Base-by-base conservation (phyloP, 2,113 vertebrate species). In the Ivindomyrus marchei region DNA sequence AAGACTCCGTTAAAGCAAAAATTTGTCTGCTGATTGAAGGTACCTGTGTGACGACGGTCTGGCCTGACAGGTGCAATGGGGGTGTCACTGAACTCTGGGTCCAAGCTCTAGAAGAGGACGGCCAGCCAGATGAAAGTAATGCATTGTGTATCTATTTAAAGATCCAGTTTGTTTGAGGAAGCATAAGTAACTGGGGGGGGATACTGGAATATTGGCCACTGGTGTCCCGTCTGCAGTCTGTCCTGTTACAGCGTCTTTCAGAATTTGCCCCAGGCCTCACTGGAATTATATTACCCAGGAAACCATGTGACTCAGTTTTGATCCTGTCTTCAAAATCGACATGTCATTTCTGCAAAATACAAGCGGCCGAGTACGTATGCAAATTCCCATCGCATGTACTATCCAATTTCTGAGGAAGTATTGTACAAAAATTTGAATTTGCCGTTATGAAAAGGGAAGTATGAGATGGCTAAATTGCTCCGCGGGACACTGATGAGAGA, bases 401-500 rank as follows among this genome's bases (percentile, higher is more conserved):
- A 47, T 88, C 62, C 88, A 88, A 88, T 88, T 88, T 70, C 88
- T 46, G 45, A 36, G 62, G 70, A 52, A 53, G 70, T 89, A 89
- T 89, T 89, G 47, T 80, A 36, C 66, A 53, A 39, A 80, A 77
- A 46, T 80, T 17, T 89, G 70, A 89, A 80, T 80, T 89, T 80
- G 70, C 88, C 27, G 27, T 80, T 31, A 89, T 89, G 70, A 89
- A 89, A 74, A 52, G 88, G 46, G 46, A 89, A 89, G 66, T 89
- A 77, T 80, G 31, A 77, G 74, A 88, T 74, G 88, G 45, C 88
- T 66, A 50, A 88, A 88, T 88, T 88, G 56, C 58, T 74, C 88
- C 7, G 6, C 88, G 56, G 88, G 74, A 89, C 85, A 85, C 49
- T 89, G 89, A 89, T 58, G 80, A 85, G 50, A 24, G 89, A 89